A percentile compares a stretch with the other conserved stretches of the same genome.
phyloP scores from a whole-genome alignment of 2,797 vertebrate species.

The Podargus strigoides region DNA sequence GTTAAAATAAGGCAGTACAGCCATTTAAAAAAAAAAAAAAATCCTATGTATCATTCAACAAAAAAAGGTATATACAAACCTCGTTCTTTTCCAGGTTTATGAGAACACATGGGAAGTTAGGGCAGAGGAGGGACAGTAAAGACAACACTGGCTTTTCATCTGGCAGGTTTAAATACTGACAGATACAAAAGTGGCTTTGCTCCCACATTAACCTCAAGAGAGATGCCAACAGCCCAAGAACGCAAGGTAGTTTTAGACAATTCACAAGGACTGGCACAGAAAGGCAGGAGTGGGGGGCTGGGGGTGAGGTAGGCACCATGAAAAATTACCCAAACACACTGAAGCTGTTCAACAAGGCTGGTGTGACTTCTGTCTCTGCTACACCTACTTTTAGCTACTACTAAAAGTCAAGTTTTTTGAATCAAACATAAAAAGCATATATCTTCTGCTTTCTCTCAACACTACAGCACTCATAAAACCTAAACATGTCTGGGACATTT shows the following conservation, averaged over 20 bases:
- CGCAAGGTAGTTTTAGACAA: not conserved
- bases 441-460: not conserved
- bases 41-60: not conserved
- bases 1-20: not conserved
- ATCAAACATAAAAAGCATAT: not conserved
- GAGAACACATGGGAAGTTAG: not conserved
- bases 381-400: not conserved
- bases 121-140: not conserved
- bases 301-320: not conserved
- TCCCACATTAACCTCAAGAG: not conserved
- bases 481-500: not conserved
- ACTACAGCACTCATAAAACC: not conserved
- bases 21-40: not conserved
- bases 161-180: not conserved
- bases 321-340: not conserved
- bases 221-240: not conserved
- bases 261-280: not conserved
- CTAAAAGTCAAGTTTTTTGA: not conserved
- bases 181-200: not conserved
- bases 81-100: not conserved
- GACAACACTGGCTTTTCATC: not conserved
- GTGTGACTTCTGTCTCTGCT: not conserved
- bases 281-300: not conserved
- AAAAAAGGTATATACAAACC: not conserved
- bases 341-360: not conserved